Evolutionary conservation across 2,797 vertebrate genomes (phyloP), one percentile per base, ranked within the genome.

Genomic region (Characodon lateralis): DNA sequence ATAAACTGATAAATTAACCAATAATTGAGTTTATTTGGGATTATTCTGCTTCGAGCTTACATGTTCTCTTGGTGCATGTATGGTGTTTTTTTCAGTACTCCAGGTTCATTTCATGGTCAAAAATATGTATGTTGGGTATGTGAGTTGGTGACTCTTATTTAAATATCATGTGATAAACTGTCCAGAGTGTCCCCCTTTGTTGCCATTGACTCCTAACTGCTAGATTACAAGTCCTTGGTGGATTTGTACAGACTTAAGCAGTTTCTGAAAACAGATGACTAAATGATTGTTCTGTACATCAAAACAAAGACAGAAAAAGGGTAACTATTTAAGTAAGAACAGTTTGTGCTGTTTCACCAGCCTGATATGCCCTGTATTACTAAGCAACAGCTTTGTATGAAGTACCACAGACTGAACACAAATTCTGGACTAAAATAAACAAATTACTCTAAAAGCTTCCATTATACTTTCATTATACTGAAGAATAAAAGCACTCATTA

Each of bases 401-500:
- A 61, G 35, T 8, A 39, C 16, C 14, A 1, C 61, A 5, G 18
- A 55, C 24, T 72, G 31, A 76, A 63, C 22, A 74, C 16, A 43
- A 59, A 76, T 35, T 46, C 7, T 71, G 1, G 18, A 71, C 1
- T 65, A 65, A 79, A 68, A 12, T 13, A 24, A 65, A 75, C 10
- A 71, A 39, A 65, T 39, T 35, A 39, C 31, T 65, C 1, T 35
- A 31, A 51, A 50, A 72, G 6, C 63, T 65, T 76, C 26, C 46
- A 39, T 73, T 71, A 43, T 2, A 80, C 35, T 22, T 66, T 22
- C 9, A 72, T 55, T 63, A 72, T 46, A 41, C 12, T 75, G 55
- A 31, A 46, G 20, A 59, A n/a, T 68, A 10, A 50, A 59, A 39
- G 53, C 68, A 24, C 53, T 77, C 9, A 72, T 77, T 77, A 58